Base-by-base conservation (phyloP, 2,113 vertebrate species). In the Butorides virescens region DNA sequence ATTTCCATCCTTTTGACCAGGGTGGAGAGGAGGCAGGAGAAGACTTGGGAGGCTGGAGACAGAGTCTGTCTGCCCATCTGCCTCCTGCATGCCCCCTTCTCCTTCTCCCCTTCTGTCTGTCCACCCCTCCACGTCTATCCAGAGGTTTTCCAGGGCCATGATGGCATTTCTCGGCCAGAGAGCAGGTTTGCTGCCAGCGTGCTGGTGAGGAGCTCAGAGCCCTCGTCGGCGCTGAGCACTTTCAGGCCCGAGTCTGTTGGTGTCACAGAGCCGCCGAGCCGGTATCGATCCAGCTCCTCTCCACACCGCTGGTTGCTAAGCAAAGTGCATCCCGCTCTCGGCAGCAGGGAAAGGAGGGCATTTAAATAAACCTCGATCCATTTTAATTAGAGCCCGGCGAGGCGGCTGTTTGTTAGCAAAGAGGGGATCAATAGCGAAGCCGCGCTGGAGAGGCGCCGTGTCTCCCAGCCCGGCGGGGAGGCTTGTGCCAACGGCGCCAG, bases 371-470 rank as follows among this genome's bases (percentile, higher is more conserved):
- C 91, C 95, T 96, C 93, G 6, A 92, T 96, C 96, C 96, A 96
- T 97, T 97, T 97, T 97, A 97, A 97, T 97, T 97, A 97, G 95
- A 95, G 79, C 93, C 83, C 67, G 8, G 92, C 93, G 96, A 96
- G 91, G 70, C 53, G 39, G 76, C 83, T 94, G 95, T 88, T 93
- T 89, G 89, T 93, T 93, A 94, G 94, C 93, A 92, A 82, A 91
- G 52, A 6, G 77, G 82, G 66, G 93, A 97, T 97, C 96, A 95
- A 97, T 97, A 86, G 89, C 0, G 3, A 91, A 93, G 92, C 93
- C 15, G 4, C 3, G 27, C 91, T 85, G 87, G 59, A 91, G 85
- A 94, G 94, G 47, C 39, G 2, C 84, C 20, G 36, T 23, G 56
- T 36, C 91, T 95, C 79, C 1, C 0, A 63, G 78, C 62, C 55